Conservation (phyloP, 2,888 invertebrate genomes). For the Spisula solida region DNA sequence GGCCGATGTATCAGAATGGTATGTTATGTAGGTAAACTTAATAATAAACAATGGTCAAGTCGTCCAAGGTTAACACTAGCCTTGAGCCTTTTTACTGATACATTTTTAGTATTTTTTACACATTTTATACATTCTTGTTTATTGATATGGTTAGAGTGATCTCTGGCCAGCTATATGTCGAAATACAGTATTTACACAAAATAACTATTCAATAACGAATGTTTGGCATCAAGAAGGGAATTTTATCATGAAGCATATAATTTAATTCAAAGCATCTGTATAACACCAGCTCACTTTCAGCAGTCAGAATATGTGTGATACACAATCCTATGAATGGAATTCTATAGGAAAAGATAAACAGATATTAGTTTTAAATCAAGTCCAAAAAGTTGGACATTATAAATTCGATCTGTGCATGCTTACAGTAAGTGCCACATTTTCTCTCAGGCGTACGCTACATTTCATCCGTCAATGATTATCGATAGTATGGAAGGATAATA, state of each 20-base stretch:
- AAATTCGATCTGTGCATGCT: not conserved
- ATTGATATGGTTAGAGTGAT: too few species aligned
- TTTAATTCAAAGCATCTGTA: not conserved
- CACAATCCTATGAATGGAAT: not conserved
- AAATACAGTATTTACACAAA: not conserved
- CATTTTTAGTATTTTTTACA: too few species aligned
- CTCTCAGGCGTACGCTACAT: not conserved
- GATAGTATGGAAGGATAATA: not conserved
- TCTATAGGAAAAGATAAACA: constrained; percentile 3
- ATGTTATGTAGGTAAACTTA: too few species aligned
- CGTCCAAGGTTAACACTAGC: too few species aligned
- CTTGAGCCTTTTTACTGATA: too few species aligned
- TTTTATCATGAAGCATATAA: not conserved
- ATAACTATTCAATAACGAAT: not conserved
- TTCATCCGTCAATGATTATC: not conserved
- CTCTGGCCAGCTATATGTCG: too few species aligned
- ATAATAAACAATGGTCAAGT: too few species aligned
- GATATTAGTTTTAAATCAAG: not conserved
- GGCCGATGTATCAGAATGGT: too few species aligned
- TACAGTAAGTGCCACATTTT: not conserved
- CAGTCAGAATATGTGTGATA: not conserved
- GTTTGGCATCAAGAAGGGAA: not conserved
- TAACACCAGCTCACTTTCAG: not conserved
- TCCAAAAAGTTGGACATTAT: constrained; percentile 1
- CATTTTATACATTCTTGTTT: too few species aligned